These are phyloP conservation scores for Acanthosepion pharaonis DNA, from an alignment of 2,888 invertebrate species.

Conservation along the genomic window DNA sequence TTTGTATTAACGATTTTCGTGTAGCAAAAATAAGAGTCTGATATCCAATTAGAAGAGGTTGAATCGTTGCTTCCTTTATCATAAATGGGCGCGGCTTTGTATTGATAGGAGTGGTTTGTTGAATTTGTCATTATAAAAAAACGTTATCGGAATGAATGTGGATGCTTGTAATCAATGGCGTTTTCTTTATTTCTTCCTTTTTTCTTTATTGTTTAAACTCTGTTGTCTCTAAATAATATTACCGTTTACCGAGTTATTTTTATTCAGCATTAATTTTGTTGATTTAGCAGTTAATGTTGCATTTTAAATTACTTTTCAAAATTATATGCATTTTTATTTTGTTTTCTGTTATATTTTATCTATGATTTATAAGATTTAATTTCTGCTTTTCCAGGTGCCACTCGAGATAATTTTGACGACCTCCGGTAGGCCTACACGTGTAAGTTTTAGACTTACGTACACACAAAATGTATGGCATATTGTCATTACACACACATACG, in stretches of 20 bases:
- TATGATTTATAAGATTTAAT: not conserved
- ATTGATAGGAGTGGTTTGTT: not conserved
- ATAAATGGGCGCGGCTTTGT: not conserved
- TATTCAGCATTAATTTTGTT: too few species aligned
- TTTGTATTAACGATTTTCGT: too few species aligned
- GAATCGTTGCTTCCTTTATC: not conserved
- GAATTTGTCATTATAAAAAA: not conserved
- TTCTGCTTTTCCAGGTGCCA: constrained; percentile 58
- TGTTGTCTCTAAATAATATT: not conserved
- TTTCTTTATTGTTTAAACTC: not conserved
- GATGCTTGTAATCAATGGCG: not conserved
- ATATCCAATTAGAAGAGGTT: not conserved
- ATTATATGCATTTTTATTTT: not conserved
- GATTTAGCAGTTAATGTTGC: too few species aligned
- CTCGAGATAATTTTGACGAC: constrained; percentile 59
- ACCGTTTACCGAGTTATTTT: not conserved
- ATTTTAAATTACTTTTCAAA: too few species aligned
- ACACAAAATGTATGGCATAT: not conserved
- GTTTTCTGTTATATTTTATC: not conserved
- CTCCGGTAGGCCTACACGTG: constrained; percentile 61
- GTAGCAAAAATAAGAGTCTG: not conserved
- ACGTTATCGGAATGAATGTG: not conserved
- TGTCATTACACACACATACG: not conserved
- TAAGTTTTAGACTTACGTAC: not conserved
- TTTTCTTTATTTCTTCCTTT: not conserved